Base-by-base conservation (phyloP, 2,797 vertebrate genomes). In the Acanthurus tractus region DNA sequence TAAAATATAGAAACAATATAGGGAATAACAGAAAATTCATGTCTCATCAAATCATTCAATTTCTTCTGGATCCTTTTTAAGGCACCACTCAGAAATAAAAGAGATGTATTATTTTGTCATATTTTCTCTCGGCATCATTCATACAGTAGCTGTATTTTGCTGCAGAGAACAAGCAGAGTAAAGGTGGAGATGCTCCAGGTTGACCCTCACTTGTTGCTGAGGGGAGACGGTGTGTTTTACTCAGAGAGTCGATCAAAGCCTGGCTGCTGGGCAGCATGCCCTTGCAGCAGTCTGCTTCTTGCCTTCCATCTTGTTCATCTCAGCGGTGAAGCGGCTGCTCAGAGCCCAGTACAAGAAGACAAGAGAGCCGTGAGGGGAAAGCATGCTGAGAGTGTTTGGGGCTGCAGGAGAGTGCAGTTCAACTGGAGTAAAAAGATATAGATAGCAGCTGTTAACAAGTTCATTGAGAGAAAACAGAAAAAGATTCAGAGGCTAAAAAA, bases 191-290 rank as follows among this genome's bases (percentile, higher is more conserved):
- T 59, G 40, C 63, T 70, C 79, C 56, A 61, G 36, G 71, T 56
- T 42, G 38, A 84, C 36, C 62, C 63, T 54, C 61, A 18, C 69
- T 50, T 81, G 34, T 68, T 74, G 63, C 74, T 80, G 64, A 79
- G 63, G 76, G 70, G 63, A 88, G 64, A 52, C 79, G 82, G 71
- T 76, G 79, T 80, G 74, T 86, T 90, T 87, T 76, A 89, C 75
- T 89, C 72, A 1, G 71, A 74, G 55, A 82, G 56, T 45, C 74
- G 86, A 93, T 92, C 88, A 91, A 92, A 93, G 88, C 74, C n/a
- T 65, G 49, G 72, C 89, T 85, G 63, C 81, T 82, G 84, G 88
- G 82, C 85, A 82, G 29, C 69, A 34, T 86, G 85, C 79, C 79
- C 82, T 76, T 20, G 61, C 82, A 76, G 48, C 57, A 70, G 74